Base-by-base conservation (phyloP, 2,797 vertebrate species). In the Malurus splendens region DNA sequence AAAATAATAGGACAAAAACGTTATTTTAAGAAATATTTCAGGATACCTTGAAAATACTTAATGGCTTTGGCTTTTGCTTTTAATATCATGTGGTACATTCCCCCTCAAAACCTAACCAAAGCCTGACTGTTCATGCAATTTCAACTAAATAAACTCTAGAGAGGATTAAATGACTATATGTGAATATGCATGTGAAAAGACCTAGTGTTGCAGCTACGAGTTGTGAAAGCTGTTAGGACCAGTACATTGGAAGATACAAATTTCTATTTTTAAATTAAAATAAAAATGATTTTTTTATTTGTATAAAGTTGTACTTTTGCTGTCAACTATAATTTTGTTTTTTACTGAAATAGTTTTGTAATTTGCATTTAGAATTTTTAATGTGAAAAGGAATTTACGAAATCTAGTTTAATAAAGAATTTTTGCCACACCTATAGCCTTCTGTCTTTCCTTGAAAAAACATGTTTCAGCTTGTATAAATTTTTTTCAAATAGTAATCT, bases 341-440 rank as follows among this genome's bases (percentile, higher is more conserved):
- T 95, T 95, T 96, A 97, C 96, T 94, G 93, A 96, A 96, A 93
- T 88, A 72, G 47, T 97, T 97, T 97, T 96, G 89, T 97, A 97
- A 96, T 92, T 96, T 96, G 94, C 90, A 90, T 96, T 95, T 93
- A 92, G 82, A 94, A 89, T 97, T 97, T 97, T 87, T 94, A 94
- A 97, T 92, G 82, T 90, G 64, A 94, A 97, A 94, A 90, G 23
- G 72, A 72, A 95, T 95, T 96, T 96, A 92, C 75, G 92, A 93
- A 93, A 89, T 90, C 76, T 96, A 96, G 91, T 96, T 96, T 96
- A 97, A 97, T 97, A 97, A 97, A 97, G 82, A 87, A 94, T 83
- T 96, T 96, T 90, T 95, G 82, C 82, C 89, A 96, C 88, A 94
- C 77, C 51, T 57, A 14, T 20, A 70, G 73, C 55, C 71, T 86